Evolutionary conservation across 2,113 vertebrate genomes (phyloP), one percentile per base, ranked within the genome.

Genomic region (Eclectus roratus): DNA sequence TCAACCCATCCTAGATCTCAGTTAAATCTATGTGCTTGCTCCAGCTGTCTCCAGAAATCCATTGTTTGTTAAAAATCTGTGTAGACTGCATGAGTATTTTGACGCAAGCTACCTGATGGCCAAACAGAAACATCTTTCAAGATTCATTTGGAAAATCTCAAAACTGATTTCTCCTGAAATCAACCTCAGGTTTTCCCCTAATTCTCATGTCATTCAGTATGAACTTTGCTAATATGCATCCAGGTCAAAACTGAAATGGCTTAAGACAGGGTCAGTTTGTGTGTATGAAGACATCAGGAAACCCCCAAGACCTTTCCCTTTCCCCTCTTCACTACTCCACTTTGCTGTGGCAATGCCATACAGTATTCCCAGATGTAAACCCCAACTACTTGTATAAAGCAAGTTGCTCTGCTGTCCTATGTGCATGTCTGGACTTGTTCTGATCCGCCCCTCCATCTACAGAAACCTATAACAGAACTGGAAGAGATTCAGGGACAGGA

Each of bases 231-330:
- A 71, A 46, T 6, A 35, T 6, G 25, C n/a, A 53, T 24, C 46
- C 14, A 7, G 50, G 29, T 53, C 39, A 58, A 53, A 78, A 70
- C 4, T 56, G 50, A 39, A 53, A 60, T n/a, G 50, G 33, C 33
- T 64, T 43, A 63, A 65, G 28, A 35, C 0, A 0, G 7, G 23
- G 43, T 87, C 16, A 21, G 2, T 56, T 6, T 50, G 43, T 12
- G 37, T 25, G 28, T 46, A 53, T 76, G 47, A 70, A 37, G 28
- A 64, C 35, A 50, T 11, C 35, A 18, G 27, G 19, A 33, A 70
- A 49, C 15, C 9, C 46, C 18, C 15, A 24, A 64, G 17, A 56
- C 41, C 49, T 10, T 37, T 56, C 17, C 29, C 8, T 58, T 35
- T 35, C 56, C 56, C 29, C 39, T 69, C 44, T 52, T 35, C 41